Base-by-base conservation (phyloP, 2,888 invertebrate genomes). In the Caenorhabditis afra region DNA sequence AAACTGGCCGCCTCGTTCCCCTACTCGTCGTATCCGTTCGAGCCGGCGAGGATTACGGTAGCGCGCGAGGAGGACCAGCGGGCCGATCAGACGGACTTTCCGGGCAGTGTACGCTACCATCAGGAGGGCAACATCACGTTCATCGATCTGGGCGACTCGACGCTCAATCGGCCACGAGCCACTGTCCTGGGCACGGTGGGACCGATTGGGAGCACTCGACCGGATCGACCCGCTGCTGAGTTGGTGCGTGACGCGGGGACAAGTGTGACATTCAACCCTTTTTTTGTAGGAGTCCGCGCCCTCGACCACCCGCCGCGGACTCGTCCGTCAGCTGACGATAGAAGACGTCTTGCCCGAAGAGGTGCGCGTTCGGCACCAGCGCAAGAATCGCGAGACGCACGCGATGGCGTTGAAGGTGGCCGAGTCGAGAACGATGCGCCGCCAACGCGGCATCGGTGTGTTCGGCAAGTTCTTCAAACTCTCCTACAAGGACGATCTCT, bases 361-460 rank as follows among this genome's bases (percentile, higher is more conserved):
- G 16, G 52, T n/a, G n/a, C n/a, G n/a, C n/a, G n/a, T n/a, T n/a
- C n/a, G n/a, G n/a, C n/a, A n/a, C n/a, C n/a, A n/a, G n/a, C n/a
- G n/a, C n/a, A 29, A 29, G 29, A 29, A 29, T 3, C 29, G 29
- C 7, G 4, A 29, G 29, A 29, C 29, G 29, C 4, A 29, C n/a
- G n/a, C n/a, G n/a, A n/a, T 29, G 29, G 29, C 29, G 29, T 5
- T 3, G 7, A 29, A 29, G 7, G 29, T 29, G 29, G 29, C 29
- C 4, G 7, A 16, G 37, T 76, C 37, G 55, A 50, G 4, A 23
- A 47, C 12, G 8, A 7, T 0, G n/a, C 29, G 29, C 3, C 49
- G 77, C 3, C 55, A 77, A 44, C 65, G 77, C 12, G 77, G 77
- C 7, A 77, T 77, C 23, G 77, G 70, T 35, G 47, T 47, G n/a